Percentiles rank a stretch among this genome's conserved stretches.
Conservation (phyloP, 2,797 vertebrate species). For the Rhincodon typus region DNA sequence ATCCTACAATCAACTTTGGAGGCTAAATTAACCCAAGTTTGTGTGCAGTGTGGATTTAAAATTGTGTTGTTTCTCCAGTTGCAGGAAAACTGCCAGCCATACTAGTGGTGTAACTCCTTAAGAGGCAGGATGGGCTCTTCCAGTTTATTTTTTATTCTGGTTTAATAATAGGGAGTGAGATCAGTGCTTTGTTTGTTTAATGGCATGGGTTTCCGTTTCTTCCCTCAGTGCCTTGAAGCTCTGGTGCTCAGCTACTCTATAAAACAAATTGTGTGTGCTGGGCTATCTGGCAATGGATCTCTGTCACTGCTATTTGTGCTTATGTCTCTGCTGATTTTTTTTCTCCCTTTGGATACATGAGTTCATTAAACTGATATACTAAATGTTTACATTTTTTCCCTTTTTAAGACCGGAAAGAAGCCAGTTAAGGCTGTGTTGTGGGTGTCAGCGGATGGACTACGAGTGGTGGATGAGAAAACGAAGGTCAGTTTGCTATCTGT, state of each 20-base stretch:
- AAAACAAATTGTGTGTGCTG: background rate
- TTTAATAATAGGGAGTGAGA: slow-evolving; percentile 37
- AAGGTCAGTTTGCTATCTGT: slow-evolving; percentile 69
- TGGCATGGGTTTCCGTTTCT: slow-evolving; percentile 15
- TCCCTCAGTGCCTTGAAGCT: background rate
- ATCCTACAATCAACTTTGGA: background rate
- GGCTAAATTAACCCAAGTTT: background rate
- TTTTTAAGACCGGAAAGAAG: slow-evolving; percentile 86
- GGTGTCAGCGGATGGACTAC: slow-evolving; percentile 94
- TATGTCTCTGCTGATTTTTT: background rate
- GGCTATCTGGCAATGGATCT: slow-evolving; percentile 15
- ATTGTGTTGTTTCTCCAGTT: slow-evolving; percentile 4
- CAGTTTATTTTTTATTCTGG: slow-evolving; percentile 47
- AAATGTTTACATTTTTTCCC: slow-evolving; percentile 38
- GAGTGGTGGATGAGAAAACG: slow-evolving; percentile 97
- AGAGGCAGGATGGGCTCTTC: slow-evolving; percentile 51
- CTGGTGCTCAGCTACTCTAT: background rate
- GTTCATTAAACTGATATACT: background rate
- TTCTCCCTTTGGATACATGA: background rate
- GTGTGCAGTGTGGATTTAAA: slow-evolving; percentile 17
- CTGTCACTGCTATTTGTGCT: background rate
- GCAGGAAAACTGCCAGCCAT: slow-evolving; percentile 35
- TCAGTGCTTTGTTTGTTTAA: slow-evolving; percentile 7
- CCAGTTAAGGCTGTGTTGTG: slow-evolving; percentile 88
- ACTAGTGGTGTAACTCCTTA: slow-evolving; percentile 71